These are phyloP conservation scores for Leptinotarsa haldemani DNA, from an alignment of 2,888 invertebrate species.

Conservation along the genomic window DNA sequence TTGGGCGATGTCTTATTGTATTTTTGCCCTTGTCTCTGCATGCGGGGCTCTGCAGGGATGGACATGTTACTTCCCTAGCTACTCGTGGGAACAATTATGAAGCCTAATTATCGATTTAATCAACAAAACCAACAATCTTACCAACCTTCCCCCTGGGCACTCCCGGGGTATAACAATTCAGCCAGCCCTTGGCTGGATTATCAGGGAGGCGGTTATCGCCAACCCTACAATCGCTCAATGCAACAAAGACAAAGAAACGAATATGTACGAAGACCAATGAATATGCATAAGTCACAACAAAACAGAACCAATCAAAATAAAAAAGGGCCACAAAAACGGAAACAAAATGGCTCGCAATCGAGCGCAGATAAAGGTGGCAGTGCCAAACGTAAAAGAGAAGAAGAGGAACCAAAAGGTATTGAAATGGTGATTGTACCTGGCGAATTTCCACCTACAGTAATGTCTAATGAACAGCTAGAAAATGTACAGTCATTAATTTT, in stretches of 20 bases:
- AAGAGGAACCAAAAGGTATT: slow-evolving; percentile 28
- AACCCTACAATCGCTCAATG: slow-evolving; percentile 6
- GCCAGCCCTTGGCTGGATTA: slow-evolving; percentile 20
- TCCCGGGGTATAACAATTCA: slow-evolving; percentile 22
- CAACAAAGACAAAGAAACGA: slow-evolving; percentile 1
- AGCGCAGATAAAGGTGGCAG: neutral
- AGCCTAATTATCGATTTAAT: slow-evolving; percentile 33
- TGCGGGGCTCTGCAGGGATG: slow-evolving; percentile 40
- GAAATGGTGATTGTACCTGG: slow-evolving; percentile 30
- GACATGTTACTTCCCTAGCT: slow-evolving; percentile 41
- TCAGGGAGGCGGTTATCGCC: slow-evolving; percentile 8
- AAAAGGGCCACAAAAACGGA: slow-evolving; percentile 10
- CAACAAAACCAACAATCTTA: slow-evolving; percentile 30
- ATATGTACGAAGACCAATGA: slow-evolving; percentile 2
- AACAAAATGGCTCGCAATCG: slow-evolving; percentile 6
- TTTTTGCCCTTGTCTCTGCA: slow-evolving; percentile 33
- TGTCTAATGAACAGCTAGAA: slow-evolving; percentile 33
- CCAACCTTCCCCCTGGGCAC: slow-evolving; percentile 15
- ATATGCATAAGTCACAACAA: slow-evolving; percentile 2
- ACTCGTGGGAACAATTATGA: slow-evolving; percentile 41
- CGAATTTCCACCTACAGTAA: slow-evolving; percentile 31
- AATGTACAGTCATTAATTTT: slow-evolving; percentile 23
- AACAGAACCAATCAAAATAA: slow-evolving; percentile 9
- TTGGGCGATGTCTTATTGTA: slow-evolving; percentile 37
- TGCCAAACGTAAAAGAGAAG: slow-evolving; percentile 18